Base-by-base conservation (phyloP, 2,113 vertebrate genomes). In the Bos javanicus region DNA sequence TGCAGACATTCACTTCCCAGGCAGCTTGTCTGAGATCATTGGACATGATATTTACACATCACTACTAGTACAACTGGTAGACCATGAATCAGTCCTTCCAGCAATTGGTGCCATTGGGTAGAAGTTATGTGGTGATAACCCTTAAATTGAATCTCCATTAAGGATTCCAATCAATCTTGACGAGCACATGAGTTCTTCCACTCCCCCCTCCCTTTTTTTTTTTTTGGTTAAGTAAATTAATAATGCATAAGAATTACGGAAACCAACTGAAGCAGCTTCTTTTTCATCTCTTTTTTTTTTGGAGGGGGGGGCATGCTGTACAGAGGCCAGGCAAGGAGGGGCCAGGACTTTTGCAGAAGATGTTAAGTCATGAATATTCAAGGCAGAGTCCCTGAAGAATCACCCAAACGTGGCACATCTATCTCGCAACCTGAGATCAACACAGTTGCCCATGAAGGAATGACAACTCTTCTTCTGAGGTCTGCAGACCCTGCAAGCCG, bases 91-190 rank as follows among this genome's bases (percentile, higher is more conserved):
- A 43, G 74, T 21, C 92, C 54, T 96, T 67, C 50, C 96, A 59
- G 91, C 30, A 67, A 50, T 92, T 59, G 71, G 14, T 64, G 96
- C 76, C 13, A 19, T 30, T 82, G 54, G n/a, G 25, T 87, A 52
- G 52, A 9, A 16, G 93, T 90, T 95, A 95, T 36, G 96, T 95
- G 76, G 85, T 17, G 82, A 81, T 76, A 82, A 16, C 46, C 52
- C 28, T 97, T 87, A 94, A 97, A 97, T 28, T 96, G 97, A 96
- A 93, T 84, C 92, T 26, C 82, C 94, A 52, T 97, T 95, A 92
- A 93, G 71, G 71, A 93, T 88, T 93, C 50, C 97, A 97, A 98
- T 98, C 56, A 87, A 96, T 90, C 46, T 95, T 93, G 98, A 98
- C 57, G 90, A 21, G 28, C 91, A 83, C 28, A 57, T 92, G 91